Percentiles rank a stretch among this genome's conserved stretches.
These are phyloP conservation scores for Amblyopsis rosae DNA, from an alignment of 2,113 vertebrate species.

Conservation along the genomic window DNA sequence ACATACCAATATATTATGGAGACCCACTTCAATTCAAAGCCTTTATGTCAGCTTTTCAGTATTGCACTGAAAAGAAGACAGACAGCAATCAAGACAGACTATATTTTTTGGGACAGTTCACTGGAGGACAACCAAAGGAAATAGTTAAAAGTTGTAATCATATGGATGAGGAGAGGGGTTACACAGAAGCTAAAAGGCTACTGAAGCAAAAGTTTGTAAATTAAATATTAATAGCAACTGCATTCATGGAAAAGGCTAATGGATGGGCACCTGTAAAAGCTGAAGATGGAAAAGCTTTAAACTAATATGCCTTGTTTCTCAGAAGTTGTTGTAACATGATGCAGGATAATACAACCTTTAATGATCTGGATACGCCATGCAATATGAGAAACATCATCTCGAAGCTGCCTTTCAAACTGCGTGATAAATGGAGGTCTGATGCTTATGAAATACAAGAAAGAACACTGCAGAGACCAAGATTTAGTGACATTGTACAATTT, in stretches of 20 bases:
- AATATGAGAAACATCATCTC: slow-evolving; percentile 4
- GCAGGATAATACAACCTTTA: neutral
- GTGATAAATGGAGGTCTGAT: slow-evolving; percentile 5
- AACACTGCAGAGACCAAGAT: neutral
- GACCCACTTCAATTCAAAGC: slow-evolving; percentile 9
- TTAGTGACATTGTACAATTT: neutral
- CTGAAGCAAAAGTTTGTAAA: slow-evolving; percentile 6
- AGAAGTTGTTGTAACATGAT: slow-evolving; percentile 10
- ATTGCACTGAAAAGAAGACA: neutral
- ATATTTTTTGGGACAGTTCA: slow-evolving; percentile 2
- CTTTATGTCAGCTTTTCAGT: slow-evolving; percentile 17
- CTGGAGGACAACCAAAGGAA: slow-evolving; percentile 1
- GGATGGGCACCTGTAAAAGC: slow-evolving; percentile 1
- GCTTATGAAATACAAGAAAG: neutral
- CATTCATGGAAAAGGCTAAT: slow-evolving; percentile 7
- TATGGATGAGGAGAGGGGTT: slow-evolving; percentile 2
- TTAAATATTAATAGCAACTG: slow-evolving; percentile 5
- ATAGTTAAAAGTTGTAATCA: slow-evolving; percentile 7
- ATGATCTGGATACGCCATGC: neutral
- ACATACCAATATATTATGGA: slow-evolving; percentile 8
- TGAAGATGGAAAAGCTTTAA: slow-evolving; percentile 7
- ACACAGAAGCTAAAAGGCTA: slow-evolving; percentile 1
- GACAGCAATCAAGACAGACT: slow-evolving; percentile 5
- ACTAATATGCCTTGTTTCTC: slow-evolving; percentile 4
- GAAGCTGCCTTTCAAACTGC: slow-evolving; percentile 8